These are phyloP conservation scores for Eudyptes chrysolophus DNA, from an alignment of 2,113 vertebrate species.

Conservation along the genomic window DNA sequence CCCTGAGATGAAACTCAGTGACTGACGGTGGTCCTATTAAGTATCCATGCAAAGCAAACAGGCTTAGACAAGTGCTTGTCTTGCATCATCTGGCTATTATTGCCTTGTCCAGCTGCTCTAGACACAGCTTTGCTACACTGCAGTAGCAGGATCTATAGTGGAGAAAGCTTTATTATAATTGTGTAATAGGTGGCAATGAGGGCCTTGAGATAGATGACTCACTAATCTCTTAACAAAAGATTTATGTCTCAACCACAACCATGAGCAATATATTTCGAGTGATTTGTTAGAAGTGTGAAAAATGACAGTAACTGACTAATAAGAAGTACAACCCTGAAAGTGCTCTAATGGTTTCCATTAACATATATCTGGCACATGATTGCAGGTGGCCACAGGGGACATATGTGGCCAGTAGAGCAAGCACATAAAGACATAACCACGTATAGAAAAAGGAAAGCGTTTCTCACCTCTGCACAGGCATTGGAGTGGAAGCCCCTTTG, in stretches of 20 bases:
- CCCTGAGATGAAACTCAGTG: background rate
- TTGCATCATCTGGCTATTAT: rapidly evolving
- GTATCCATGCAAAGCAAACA: background rate
- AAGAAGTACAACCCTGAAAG: background rate
- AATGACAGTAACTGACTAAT: background rate
- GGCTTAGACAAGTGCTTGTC: background rate
- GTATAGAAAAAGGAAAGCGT: background rate
- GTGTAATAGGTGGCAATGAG: background rate
- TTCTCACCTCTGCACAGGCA: background rate
- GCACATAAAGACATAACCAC: background rate
- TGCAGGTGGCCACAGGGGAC: background rate
- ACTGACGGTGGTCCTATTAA: rapidly evolving
- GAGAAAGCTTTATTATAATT: background rate
- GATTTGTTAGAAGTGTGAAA: background rate
- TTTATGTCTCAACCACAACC: background rate
- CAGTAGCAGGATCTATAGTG: background rate
- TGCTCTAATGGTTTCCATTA: background rate
- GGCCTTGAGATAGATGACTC: background rate
- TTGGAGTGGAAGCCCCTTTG: background rate
- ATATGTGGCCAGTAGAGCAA: rapidly evolving
- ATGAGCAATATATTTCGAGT: background rate
- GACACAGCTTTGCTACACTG: background rate
- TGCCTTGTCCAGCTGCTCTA: background rate
- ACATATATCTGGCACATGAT: background rate
- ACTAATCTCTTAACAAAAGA: background rate